A percentile compares a stretch with the other conserved stretches of the same genome.
phyloP scores from a whole-genome alignment of 1,140 invertebrate species.

The Pseudobourletiella spinata region DNA sequence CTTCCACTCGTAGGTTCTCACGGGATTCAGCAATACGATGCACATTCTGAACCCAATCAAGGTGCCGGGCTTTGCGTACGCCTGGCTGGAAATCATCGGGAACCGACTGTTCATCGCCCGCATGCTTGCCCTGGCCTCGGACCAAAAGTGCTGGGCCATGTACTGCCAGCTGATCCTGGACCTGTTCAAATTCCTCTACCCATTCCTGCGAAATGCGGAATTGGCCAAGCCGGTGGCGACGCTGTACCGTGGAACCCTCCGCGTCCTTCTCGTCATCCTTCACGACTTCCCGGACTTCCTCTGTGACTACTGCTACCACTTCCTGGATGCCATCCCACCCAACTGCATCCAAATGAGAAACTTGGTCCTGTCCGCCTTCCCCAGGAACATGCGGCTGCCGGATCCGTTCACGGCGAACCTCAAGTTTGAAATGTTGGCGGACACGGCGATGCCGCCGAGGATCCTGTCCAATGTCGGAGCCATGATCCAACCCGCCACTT shows the following conservation, averaged over 20 bases:
- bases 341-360: constrained; percentile 97
- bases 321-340: constrained; percentile 97
- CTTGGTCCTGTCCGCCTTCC: constrained; percentile 93
- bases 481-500: constrained; percentile 74
- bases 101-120: constrained; percentile 92
- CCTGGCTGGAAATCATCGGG: constrained; percentile 95
- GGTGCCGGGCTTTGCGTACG: constrained; percentile 93
- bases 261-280: constrained; percentile 88
- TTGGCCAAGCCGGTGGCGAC: constrained; percentile 84
- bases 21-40: constrained; percentile 82
- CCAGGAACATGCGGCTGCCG: constrained; percentile 91
- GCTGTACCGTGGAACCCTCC: constrained; percentile 90
- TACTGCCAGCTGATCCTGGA: constrained; percentile 88
- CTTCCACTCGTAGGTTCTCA: constrained; percentile 70
- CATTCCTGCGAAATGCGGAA: constrained; percentile 93
- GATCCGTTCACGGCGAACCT: constrained; percentile 96
- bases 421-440: constrained; percentile 87
- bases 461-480: constrained; percentile 81
- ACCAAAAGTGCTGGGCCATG: constrained; percentile 69
- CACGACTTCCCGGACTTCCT: constrained; percentile 99
- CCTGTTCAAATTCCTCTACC: constrained; percentile 92
- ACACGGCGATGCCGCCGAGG: constrained; percentile 64
- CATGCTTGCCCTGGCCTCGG: constrained; percentile 76
- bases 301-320: constrained; percentile 98
- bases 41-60: constrained; percentile 88